Evolutionary conservation across 2,797 vertebrate genomes (phyloP).

Genomic region (Brachyalestes nurse): DNA sequence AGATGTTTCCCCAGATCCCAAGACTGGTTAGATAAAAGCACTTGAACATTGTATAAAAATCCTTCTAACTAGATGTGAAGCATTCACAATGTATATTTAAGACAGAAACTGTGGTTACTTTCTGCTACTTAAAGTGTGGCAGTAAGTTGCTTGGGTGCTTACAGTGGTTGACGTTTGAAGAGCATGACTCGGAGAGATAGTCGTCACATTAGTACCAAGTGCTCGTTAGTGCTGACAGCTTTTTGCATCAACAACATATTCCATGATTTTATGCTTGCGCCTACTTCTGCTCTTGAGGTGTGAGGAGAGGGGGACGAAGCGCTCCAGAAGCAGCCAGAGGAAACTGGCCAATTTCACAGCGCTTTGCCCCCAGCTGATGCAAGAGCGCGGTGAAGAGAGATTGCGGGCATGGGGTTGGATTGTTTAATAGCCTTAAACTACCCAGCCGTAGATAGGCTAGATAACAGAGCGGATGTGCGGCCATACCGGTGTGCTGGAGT

Average conservation of each 20-base stretch:
- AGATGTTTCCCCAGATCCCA: background rate
- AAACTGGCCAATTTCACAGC: slow-evolving; percentile 60
- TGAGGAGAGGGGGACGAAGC: slow-evolving; percentile 20
- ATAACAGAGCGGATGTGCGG: background rate
- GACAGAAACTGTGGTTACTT: background rate
- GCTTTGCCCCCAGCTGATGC: slow-evolving; percentile 42
- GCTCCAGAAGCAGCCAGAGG: slow-evolving; percentile 40
- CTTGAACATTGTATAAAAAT: background rate
- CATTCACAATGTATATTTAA: background rate
- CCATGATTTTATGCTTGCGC: background rate
- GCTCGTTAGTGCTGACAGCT: background rate
- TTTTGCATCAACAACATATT: background rate
- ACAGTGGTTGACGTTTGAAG: background rate
- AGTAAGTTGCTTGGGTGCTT: background rate
- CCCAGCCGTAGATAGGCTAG: slow-evolving; percentile 28
- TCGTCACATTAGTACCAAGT: background rate
- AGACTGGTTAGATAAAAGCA: background rate
- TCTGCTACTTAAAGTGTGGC: no score
- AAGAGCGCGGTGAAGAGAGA: slow-evolving; percentile 25
- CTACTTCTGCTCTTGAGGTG: slow-evolving; percentile 34
- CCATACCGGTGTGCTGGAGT: background rate
- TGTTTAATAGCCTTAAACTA: slow-evolving; percentile 51
- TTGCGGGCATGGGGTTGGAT: slow-evolving; percentile 31
- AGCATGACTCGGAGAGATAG: background rate
- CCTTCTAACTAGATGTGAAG: background rate